Evolutionary conservation across 2,797 vertebrate genomes (phyloP).

Genomic region (Mormyrus proboscirostris): DNA sequence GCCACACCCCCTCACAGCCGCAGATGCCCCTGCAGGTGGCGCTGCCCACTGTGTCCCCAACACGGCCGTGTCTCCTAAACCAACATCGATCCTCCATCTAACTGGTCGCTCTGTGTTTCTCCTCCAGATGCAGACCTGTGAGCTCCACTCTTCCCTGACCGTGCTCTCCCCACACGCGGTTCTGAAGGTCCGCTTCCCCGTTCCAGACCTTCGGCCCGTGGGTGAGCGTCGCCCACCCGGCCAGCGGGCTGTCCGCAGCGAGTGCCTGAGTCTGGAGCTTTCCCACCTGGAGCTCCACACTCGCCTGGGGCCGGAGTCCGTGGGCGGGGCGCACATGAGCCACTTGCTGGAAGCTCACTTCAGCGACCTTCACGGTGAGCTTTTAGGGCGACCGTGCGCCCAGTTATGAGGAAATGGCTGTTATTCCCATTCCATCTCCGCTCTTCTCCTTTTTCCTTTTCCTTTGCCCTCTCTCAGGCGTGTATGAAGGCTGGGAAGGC

Average conservation of each 20-base stretch:
- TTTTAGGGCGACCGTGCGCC: not conserved
- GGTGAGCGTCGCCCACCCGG: conserved; percentile 59
- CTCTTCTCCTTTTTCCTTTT: not conserved
- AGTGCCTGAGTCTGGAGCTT: conserved; percentile 73
- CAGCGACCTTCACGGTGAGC: conserved; percentile 73
- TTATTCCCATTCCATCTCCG: not conserved
- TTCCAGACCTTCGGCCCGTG: conserved; percentile 74
- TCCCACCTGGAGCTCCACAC: conserved; percentile 68
- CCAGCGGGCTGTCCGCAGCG: conserved; percentile 65
- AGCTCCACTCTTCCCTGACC: conserved; percentile 61
- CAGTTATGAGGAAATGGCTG: not conserved
- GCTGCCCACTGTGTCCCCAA: too few relatives aligned
- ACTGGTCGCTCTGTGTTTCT: not conserved
- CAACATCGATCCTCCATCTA: not conserved
- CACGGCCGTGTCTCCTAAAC: not conserved
- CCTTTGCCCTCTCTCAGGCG: conserved; percentile 49
- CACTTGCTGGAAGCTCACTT: conserved; percentile 74
- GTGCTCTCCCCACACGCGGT: conserved; percentile 69
- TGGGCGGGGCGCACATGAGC: conserved; percentile 50
- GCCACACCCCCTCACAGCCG: conserved; percentile 45
- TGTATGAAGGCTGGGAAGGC: conserved; percentile 75
- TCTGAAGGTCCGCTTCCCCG: conserved; percentile 73
- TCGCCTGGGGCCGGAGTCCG: conserved; percentile 60
- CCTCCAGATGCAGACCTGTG: conserved; percentile 48
- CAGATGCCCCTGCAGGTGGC: conserved; percentile 8